phyloP scores from a whole-genome alignment of 2,888 invertebrate genomes.

The Apotomis capreana region DNA sequence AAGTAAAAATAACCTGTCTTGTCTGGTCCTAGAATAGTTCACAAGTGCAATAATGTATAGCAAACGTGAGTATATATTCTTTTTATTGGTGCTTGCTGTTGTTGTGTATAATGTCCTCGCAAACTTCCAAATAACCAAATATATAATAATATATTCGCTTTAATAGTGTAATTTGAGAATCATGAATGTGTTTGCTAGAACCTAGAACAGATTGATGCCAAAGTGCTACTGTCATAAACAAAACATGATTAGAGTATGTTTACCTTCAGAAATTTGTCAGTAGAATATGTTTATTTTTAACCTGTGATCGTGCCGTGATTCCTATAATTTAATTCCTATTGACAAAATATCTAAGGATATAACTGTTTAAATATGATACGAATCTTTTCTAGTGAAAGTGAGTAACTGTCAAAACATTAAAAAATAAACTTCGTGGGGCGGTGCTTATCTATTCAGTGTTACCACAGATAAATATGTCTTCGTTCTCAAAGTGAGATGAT shows the following conservation, averaged over 20 bases:
- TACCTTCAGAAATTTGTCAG: neutral
- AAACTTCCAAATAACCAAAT: neutral
- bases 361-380: no score
- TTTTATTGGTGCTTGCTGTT: neutral
- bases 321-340: no score
- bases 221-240: neutral
- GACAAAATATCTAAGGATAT: no score
- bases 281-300: neutral
- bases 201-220: neutral
- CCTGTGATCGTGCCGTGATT: neutral
- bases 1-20: conserved; percentile 15
- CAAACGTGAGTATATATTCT: conserved; percentile 32
- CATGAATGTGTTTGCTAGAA: neutral
- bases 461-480: no score
- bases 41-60: conserved; percentile 17
- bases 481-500: no score
- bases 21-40: conserved; percentile 7
- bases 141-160: neutral
- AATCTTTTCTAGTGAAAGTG: no score
- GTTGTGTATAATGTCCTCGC: neutral
- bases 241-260: neutral
- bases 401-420: no score
- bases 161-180: no score
- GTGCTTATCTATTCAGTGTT: no score
- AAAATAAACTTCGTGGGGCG: no score